These are phyloP conservation scores for Ondatra zibethicus DNA, from an alignment of 2,113 vertebrate species.

Conservation along the genomic window DNA sequence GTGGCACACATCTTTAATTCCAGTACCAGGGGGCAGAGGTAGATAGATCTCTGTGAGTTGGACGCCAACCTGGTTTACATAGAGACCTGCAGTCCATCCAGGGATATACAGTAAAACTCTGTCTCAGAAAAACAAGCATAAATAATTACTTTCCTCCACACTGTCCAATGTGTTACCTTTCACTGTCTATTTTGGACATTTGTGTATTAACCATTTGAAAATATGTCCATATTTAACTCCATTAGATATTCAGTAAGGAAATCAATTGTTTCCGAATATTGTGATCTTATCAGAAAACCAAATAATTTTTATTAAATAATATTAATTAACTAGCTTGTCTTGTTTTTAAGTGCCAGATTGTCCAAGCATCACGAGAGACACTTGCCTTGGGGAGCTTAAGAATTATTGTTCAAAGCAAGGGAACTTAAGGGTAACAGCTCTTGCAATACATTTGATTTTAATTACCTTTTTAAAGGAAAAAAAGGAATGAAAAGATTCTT, in stretches of 20 bases:
- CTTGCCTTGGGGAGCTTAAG: not conserved
- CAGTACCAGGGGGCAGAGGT: no score
- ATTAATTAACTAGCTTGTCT: not conserved
- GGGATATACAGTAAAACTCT: not conserved
- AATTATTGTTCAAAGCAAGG: slow-evolving; percentile 33
- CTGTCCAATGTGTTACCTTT: not conserved
- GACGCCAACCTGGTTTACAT: not conserved
- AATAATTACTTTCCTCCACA: no score
- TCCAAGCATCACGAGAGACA: not conserved
- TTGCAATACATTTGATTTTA: not conserved
- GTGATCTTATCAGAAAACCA: not conserved
- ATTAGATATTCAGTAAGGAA: slow-evolving; percentile 28
- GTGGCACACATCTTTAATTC: not conserved
- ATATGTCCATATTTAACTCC: not conserved
- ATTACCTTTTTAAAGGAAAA: slow-evolving; percentile 23
- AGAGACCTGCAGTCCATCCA: not conserved
- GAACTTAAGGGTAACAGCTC: not conserved
- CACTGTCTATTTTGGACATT: not conserved
- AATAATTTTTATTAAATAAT: slow-evolving; percentile 26
- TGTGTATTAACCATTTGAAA: not conserved
- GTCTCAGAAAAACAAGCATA: not conserved
- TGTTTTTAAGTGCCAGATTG: not conserved
- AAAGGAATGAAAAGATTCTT: not conserved
- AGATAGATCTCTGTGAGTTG: not conserved
- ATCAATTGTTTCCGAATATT: slow-evolving; percentile 4